These are phyloP conservation scores for Scyliorhinus canicula DNA, from an alignment of 2,797 vertebrate genomes.

Conservation along the genomic window DNA sequence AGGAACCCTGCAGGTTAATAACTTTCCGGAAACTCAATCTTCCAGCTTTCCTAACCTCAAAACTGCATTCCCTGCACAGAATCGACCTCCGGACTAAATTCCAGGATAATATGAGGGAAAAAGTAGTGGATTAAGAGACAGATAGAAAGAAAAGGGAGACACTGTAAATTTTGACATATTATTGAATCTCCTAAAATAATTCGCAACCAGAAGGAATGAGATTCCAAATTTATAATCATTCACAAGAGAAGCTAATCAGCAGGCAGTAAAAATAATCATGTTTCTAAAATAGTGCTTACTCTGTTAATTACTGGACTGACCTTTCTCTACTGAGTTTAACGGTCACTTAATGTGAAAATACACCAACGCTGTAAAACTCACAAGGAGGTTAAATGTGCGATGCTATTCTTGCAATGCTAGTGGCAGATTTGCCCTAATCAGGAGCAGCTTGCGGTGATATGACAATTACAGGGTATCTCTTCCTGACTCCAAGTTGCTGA, in stretches of 20 bases:
- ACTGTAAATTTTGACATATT: not conserved
- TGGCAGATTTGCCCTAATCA: not conserved
- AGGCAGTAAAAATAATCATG: no score
- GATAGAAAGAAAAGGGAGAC: not conserved
- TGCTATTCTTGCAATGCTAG: not conserved
- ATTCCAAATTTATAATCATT: not conserved
- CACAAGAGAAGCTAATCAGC: not conserved
- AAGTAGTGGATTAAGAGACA: not conserved
- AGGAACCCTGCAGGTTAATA: no score
- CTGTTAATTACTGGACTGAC: not conserved
- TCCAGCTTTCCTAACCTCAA: not conserved
- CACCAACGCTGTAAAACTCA: not conserved
- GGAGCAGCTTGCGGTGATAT: not conserved
- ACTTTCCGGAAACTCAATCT: no score
- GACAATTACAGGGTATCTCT: not conserved
- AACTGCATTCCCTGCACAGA: not conserved
- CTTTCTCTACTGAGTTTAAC: not conserved
- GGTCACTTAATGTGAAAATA: not conserved
- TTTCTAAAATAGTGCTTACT: not conserved
- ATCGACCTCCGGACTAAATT: not conserved
- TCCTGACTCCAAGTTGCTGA: not conserved
- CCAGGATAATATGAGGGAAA: not conserved
- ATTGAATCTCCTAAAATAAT: not conserved
- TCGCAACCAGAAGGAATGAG: not conserved
- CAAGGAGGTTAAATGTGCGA: not conserved